Base-by-base conservation (phyloP, 2,113 vertebrate species). In the Oreotragus oreotragus region DNA sequence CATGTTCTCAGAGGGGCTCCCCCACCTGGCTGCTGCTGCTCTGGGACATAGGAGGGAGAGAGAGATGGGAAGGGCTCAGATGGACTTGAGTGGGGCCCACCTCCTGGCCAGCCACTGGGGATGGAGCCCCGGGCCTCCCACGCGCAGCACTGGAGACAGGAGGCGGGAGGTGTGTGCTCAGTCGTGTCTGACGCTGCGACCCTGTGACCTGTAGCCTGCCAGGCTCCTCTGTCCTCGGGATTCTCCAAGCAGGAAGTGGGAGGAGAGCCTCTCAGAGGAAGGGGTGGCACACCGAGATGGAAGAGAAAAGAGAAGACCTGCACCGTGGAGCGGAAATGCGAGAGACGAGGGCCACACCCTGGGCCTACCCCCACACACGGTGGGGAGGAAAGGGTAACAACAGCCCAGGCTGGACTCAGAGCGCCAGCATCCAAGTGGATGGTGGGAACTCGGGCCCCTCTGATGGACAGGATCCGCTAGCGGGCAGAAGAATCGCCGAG, bases 361-460 rank as follows among this genome's bases (percentile, higher is more conserved):
- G 30, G 51, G 17, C 25, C 51, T 51, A 17, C 51, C 51, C 15
- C 51, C 1, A 1, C 14, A 1, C 21, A 2, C 17, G 9, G 33
- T 8, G 1, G 28, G 5, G 60, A 0, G 2, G 58, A 53, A 23
- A 30, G 12, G 5, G 13, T 13, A 64, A 39, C 76, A 43, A 36
- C 51, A 11, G 7, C 58, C 62, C n/a, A 30, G 1, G 0, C 7
- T 13, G 73, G 77, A 30, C 77, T 45, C 58, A 28, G 86, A 57
- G 53, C 60, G 49, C 5, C 15, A 55, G 23, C n/a, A 2, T 14
- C 43, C 0, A 0, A 28, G 60, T 12, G 39, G 14, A 1, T 6
- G 45, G 10, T 1, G 14, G 76, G 80, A 55, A 27, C 84, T 25
- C 23, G 2, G 16, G 14, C 23, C 28, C 28, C 39, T 30, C 45